Evolutionary conservation across 2,113 vertebrate species (phyloP), one percentile per base, ranked within the genome.

Genomic region (Heterocephalus glaber): DNA sequence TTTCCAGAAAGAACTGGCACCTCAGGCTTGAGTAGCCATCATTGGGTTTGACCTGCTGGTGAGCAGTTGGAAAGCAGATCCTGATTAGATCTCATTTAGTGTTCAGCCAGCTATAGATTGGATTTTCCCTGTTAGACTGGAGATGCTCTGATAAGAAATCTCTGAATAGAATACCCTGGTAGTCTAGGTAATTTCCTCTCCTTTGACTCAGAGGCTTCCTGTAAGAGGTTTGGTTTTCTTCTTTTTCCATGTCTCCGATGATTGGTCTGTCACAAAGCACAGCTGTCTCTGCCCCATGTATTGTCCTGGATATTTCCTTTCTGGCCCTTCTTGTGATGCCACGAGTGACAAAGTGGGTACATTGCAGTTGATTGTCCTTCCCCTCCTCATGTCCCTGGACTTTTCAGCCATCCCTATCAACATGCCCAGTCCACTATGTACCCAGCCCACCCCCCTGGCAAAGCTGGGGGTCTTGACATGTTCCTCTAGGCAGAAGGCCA

Each of bases 101-200:
- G 86, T 97, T 97, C 97, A 87, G 41, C 97, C 88, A 33, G 24
- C 90, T 93, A 79, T 96, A 98, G 98, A 98, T 98, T 98, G 96
- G 92, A 98, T 98, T 98, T 98, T 98, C 96, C 97, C 96, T 97
- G 96, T 98, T 98, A 98, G 98, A 96, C 97, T 98, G 97, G 96
- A 98, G 97, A 98, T 97, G 82, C 88, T 98, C 96, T 92, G 98
- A 97, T 98, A 98, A 98, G 97, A 98, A 90, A 0, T 3, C 76
- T 96, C 82, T 98, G 97, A 98, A 98, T 97, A 98, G 95, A 98
- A 94, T 95, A 92, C 92, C 77, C 97, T 97, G 97, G 84, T 96
- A 94, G 97, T 89, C 97, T 77, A 79, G 86, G n/a, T 97, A 95
- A 98, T 98, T 98, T 98, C 86, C 96, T 97, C 86, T 96, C 54